Evolutionary conservation across 2,797 vertebrate species (phyloP).

Genomic region (Pseudopleuronectes americanus): DNA sequence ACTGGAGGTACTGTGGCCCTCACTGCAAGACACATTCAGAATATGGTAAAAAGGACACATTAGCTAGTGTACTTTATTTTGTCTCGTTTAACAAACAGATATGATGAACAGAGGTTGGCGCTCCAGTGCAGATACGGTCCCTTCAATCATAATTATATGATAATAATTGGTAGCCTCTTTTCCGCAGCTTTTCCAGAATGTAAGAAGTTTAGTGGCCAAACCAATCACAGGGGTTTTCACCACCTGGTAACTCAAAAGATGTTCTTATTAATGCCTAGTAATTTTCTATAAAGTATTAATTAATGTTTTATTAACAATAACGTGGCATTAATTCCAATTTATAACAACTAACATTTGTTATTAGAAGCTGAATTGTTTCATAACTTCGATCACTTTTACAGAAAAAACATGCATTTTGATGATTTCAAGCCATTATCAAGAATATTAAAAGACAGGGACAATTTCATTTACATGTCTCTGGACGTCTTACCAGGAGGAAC

Average conservation of each 20-base stretch:
- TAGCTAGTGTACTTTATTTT: background rate
- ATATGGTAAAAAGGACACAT: background rate
- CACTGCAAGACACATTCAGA: conserved; percentile 42
- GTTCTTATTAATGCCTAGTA: background rate
- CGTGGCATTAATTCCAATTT: background rate
- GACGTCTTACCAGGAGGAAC: conserved; percentile 52
- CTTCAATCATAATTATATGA: too few relatives aligned
- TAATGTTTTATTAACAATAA: background rate
- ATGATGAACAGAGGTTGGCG: background rate
- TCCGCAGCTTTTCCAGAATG: background rate
- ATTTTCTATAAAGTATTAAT: too few relatives aligned
- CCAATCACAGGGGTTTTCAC: background rate
- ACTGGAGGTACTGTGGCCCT: conserved; percentile 70
- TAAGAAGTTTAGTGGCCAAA: background rate
- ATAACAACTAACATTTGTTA: background rate
- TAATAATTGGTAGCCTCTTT: too few relatives aligned
- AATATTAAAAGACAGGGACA: background rate
- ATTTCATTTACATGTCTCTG: background rate
- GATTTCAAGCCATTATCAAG: too few relatives aligned
- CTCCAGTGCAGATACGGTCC: too few relatives aligned
- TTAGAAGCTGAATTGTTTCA: too few relatives aligned
- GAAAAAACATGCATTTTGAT: too few relatives aligned
- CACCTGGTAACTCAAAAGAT: background rate
- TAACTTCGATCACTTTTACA: too few relatives aligned
- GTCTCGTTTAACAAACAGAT: background rate